Evolutionary conservation across 2,113 vertebrate genomes (phyloP).

Genomic region (Seriola dumerili): DNA sequence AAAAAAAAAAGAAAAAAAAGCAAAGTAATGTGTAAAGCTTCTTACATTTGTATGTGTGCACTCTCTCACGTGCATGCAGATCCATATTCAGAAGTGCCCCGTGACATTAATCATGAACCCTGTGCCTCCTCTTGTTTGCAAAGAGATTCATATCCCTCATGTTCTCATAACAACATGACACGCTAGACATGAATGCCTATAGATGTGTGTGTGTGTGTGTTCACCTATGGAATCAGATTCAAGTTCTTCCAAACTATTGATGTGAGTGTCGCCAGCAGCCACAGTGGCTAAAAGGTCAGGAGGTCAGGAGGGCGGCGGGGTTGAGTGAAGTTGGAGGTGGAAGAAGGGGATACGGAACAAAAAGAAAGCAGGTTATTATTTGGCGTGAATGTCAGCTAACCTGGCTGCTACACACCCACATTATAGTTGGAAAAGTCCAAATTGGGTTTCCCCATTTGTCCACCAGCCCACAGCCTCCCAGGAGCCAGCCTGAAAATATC

Average conservation of each 20-base stretch:
- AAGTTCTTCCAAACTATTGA: slow-evolving; percentile 38
- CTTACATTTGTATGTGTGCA: slow-evolving; percentile 76
- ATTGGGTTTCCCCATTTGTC: slow-evolving; percentile 38
- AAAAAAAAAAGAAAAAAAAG: slow-evolving; percentile 24
- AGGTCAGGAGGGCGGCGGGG: too few relatives aligned
- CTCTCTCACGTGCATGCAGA: slow-evolving; percentile 76
- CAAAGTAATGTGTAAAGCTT: slow-evolving; percentile 73
- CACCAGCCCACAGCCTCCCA: slow-evolving; percentile 8
- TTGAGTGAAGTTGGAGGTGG: not conserved
- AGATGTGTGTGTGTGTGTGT: slow-evolving; percentile 53
- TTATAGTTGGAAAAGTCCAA: slow-evolving; percentile 49
- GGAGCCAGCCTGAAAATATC: slow-evolving; percentile 49
- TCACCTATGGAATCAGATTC: slow-evolving; percentile 45
- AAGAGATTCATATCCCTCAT: slow-evolving; percentile 61
- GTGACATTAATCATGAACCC: slow-evolving; percentile 78
- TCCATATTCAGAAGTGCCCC: slow-evolving; percentile 78
- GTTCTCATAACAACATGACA: slow-evolving; percentile 42
- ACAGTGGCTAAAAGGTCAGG: slow-evolving; percentile 17
- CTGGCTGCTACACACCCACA: slow-evolving; percentile 61
- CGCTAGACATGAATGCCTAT: slow-evolving; percentile 48
- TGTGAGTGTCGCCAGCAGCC: slow-evolving; percentile 59
- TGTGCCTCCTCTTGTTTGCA: slow-evolving; percentile 80
- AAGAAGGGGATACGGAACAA: slow-evolving; percentile 1
- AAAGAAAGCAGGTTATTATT: not conserved
- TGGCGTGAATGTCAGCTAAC: slow-evolving; percentile 37